Base-by-base conservation (phyloP, 92 coral and sea anemone species). In the Micromussa lordhowensis region DNA sequence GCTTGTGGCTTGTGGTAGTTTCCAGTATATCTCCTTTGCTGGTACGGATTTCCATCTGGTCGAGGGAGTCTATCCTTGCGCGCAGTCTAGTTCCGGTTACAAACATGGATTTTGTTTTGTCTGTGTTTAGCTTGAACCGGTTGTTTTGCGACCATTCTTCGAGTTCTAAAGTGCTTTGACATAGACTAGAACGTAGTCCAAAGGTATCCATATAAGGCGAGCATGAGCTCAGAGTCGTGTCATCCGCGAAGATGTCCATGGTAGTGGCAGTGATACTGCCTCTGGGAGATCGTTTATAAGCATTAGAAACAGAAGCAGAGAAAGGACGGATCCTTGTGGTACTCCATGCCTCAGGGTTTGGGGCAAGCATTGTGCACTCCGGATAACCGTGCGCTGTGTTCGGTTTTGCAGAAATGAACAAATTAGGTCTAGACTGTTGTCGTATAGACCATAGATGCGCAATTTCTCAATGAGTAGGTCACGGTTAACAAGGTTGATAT, bases 371-470 rank as follows among this genome's bases (percentile, higher is more conserved):
- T 35, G 38, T 35, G 38, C 38, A 35, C 38, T 35, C 38, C 38
- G 38, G 4, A 35, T 35, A 35, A 35, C 38, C 38, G 38, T 35
- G 38, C 38, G 38, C 38, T 35, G 38, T 4, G 38, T 35, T 35
- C 38, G 38, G 38, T 35, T 35, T 35, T 35, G 38, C 1, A 35
- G 38, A 4, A 53, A 80, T 58, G 72, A 80, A 35, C 29, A 7
- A 55, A 86, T 8, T 63, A 86, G 89, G 59, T 36, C 26, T 32
- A 77, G 83, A 44, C 83, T 77, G 83, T 32, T 76, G 61, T 86
- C 83, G 5, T 78, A 70, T 28, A 86, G 70, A 57, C 89, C 84
- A 72, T 64, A 86, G 26, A 86, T 77, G 26, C 70, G 53, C 89
- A 78, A 48, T 78, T 86, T 78, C 68, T 78, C 76, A 78, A 86